A percentile compares a stretch with the other conserved stretches of the same genome.
Evolutionary conservation across 2,797 vertebrate genomes (phyloP).

Genomic region (Cyclura pinguis): DNA sequence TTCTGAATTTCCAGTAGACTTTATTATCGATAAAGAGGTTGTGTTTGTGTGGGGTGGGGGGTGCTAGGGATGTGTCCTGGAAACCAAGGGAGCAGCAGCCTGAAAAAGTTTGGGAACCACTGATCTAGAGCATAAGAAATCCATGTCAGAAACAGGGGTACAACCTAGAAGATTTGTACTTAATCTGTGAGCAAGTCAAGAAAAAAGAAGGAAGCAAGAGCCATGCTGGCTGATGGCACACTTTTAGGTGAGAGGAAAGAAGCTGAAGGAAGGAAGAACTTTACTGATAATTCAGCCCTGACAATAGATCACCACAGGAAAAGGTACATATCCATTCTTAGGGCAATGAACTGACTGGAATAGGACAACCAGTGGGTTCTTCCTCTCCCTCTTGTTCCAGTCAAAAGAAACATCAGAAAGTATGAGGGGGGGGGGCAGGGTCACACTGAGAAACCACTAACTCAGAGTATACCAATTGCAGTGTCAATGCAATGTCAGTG

Average conservation of each 20-base stretch:
- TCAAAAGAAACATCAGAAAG: not conserved
- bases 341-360: not conserved
- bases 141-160: not conserved
- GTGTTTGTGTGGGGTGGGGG: no score
- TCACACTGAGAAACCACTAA: not conserved
- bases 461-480: not conserved
- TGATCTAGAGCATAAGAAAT: not conserved
- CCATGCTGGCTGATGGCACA: not conserved
- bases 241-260: not conserved
- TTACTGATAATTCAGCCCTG: not conserved
- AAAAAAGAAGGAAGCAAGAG: not conserved
- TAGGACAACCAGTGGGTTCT: not conserved
- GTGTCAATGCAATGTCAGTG: not conserved
- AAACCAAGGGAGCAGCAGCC: no score
- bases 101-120: no score
- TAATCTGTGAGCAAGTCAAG: not conserved
- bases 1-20: no score
- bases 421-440: not conserved
- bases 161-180: not conserved
- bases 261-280: not conserved
- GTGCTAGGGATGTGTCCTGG: no score
- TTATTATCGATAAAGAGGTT: no score
- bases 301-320: conserved; percentile 5
- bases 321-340: not conserved
- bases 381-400: not conserved